A percentile compares a stretch with the other conserved stretches of the same genome.
Evolutionary conservation across 2,888 invertebrate species (phyloP).

Genomic region (Orchesellides sinensis): DNA sequence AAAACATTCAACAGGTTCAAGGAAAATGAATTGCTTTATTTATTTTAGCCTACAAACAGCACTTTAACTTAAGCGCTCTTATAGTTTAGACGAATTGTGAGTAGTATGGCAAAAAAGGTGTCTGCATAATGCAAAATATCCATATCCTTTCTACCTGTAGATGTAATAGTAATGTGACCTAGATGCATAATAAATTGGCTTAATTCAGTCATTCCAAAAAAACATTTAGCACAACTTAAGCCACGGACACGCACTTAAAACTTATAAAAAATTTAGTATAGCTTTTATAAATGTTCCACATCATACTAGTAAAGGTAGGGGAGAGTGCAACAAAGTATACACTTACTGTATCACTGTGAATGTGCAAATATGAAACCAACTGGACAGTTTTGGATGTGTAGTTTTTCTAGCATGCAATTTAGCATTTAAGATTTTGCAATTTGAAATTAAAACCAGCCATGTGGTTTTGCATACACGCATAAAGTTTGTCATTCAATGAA

Average conservation of each 20-base stretch:
- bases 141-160: background rate
- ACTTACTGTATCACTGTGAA: no score
- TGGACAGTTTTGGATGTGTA: background rate
- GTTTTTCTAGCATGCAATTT: conserved; percentile 47
- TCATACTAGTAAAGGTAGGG: no score
- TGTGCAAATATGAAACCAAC: background rate
- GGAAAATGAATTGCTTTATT: conserved; percentile 30
- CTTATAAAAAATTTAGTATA: conserved; percentile 41
- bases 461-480: conserved; percentile 13
- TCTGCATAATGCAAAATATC: background rate
- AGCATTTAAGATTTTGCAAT: conserved; percentile 37
- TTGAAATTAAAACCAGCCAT: conserved; percentile 39
- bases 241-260: conserved; percentile 48
- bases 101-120: no score
- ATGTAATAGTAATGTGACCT: conserved; percentile 28
- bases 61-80: no score
- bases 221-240: conserved; percentile 56
- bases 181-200: conserved; percentile 61
- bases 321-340: no score
- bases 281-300: conserved; percentile 13
- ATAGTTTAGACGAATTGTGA: no score
- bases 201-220: conserved; percentile 13
- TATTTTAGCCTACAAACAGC: background rate
- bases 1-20: background rate
- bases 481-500: conserved; percentile 8